Conservation (phyloP, 2,113 vertebrate genomes). For the Cheilinus undulatus region DNA sequence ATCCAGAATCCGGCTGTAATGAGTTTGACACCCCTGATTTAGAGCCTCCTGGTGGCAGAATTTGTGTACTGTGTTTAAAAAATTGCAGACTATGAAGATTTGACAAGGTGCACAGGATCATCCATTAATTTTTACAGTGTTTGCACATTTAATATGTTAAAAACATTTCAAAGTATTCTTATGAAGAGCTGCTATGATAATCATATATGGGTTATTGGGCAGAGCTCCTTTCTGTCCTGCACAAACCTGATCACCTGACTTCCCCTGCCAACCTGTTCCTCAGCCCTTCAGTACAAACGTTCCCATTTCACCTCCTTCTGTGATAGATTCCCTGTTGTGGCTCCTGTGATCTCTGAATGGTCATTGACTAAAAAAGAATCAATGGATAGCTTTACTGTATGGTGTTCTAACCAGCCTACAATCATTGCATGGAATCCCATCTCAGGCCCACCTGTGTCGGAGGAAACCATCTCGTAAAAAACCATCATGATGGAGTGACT, state of each 20-base stretch:
- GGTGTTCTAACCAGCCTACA: neutral
- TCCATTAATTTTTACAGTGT: no score
- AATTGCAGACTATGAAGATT: no score
- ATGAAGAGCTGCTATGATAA: no score
- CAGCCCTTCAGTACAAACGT: neutral
- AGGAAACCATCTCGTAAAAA: neutral
- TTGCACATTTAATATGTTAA: no score
- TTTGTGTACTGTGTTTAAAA: no score
- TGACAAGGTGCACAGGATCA: no score
- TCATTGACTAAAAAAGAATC: neutral
- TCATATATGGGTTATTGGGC: no score
- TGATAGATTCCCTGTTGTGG: neutral
- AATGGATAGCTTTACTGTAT: neutral
- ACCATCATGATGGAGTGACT: conserved; percentile 1
- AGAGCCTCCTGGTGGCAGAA: no score
- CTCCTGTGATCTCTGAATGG: neutral
- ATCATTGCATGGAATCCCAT: neutral
- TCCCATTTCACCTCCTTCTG: neutral
- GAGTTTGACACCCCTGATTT: no score
- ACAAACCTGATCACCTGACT: neutral
- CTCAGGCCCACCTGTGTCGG: neutral
- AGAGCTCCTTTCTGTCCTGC: neutral
- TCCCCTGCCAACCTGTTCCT: neutral
- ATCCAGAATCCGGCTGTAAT: no score
- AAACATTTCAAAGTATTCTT: no score